A percentile compares a stretch with the other conserved stretches of the same genome.
Evolutionary conservation across 2,113 vertebrate species (phyloP).

Genomic region (Hippopotamus amphibius): DNA sequence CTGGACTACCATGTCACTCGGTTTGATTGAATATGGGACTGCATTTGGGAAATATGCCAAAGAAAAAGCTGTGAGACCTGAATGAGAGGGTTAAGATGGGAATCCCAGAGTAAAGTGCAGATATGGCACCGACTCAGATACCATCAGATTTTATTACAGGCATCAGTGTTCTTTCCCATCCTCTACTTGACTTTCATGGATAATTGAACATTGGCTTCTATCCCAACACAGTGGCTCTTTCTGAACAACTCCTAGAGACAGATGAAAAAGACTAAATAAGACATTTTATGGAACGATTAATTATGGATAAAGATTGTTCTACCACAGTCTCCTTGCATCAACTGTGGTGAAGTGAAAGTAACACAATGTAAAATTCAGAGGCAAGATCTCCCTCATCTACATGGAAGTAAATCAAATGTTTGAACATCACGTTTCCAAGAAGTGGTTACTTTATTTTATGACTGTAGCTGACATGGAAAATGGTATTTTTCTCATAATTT

Average conservation of each 20-base stretch:
- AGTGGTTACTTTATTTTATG: neutral
- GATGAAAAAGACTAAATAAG: constrained; percentile 48
- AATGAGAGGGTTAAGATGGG: neutral
- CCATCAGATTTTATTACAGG: neutral
- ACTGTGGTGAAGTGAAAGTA: neutral
- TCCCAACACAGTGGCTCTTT: constrained; percentile 43
- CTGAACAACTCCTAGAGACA: constrained; percentile 44
- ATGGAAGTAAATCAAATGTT: neutral
- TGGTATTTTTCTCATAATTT: neutral
- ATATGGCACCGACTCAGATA: neutral
- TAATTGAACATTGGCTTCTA: constrained; percentile 34
- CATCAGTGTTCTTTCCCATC: neutral
- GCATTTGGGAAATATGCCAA: neutral
- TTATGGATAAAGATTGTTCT: constrained; percentile 69
- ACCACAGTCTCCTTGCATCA: constrained; percentile 39
- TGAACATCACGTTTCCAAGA: neutral
- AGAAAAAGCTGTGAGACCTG: neutral
- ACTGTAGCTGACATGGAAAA: neutral
- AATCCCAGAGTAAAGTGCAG: neutral
- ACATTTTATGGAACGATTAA: constrained; percentile 61
- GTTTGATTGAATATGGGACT: neutral
- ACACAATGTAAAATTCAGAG: constrained; percentile 7
- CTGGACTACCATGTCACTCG: neutral
- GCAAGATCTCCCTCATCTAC: neutral
- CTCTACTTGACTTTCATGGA: constrained; percentile 2